Conservation (phyloP, 2,797 vertebrate genomes). For the Capromys pilorides region DNA sequence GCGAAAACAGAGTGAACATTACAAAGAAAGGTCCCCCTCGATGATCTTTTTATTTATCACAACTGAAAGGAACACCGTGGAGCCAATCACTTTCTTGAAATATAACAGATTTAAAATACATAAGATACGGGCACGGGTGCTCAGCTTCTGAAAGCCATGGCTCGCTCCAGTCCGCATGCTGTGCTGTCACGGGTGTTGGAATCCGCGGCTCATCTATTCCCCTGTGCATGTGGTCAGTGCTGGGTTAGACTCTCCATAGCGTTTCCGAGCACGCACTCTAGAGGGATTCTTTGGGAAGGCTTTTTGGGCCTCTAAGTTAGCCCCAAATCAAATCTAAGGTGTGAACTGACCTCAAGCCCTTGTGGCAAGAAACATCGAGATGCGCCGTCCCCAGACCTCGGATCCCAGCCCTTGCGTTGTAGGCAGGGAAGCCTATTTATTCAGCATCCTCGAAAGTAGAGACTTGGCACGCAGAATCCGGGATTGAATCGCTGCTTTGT, state of each 20-base stretch:
- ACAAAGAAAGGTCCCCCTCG: not conserved
- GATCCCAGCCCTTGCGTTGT: accelerated
- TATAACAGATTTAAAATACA: slow-evolving; percentile 5
- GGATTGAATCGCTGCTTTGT: not conserved
- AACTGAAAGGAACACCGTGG: not conserved
- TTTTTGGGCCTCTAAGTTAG: not conserved
- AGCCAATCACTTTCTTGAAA: not conserved
- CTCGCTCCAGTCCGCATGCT: not conserved
- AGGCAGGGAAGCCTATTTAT: not conserved
- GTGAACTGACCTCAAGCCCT: not conserved
- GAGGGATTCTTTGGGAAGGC: not conserved
- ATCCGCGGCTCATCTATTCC: not conserved
- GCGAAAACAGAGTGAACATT: not conserved
- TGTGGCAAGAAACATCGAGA: not conserved
- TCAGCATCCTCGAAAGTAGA: not conserved
- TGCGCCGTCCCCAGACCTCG: not conserved
- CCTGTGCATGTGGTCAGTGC: not conserved
- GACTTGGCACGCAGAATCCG: not conserved
- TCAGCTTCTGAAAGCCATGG: not conserved
- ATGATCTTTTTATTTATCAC: slow-evolving; percentile 28
- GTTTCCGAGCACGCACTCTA: not conserved
- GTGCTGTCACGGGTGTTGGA: accelerated
- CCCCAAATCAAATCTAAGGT: not conserved
- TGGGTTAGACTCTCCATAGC: not conserved
- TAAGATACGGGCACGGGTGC: not conserved